Evolutionary conservation across 2,888 invertebrate species (phyloP).

Genomic region (Thalpophila matura): DNA sequence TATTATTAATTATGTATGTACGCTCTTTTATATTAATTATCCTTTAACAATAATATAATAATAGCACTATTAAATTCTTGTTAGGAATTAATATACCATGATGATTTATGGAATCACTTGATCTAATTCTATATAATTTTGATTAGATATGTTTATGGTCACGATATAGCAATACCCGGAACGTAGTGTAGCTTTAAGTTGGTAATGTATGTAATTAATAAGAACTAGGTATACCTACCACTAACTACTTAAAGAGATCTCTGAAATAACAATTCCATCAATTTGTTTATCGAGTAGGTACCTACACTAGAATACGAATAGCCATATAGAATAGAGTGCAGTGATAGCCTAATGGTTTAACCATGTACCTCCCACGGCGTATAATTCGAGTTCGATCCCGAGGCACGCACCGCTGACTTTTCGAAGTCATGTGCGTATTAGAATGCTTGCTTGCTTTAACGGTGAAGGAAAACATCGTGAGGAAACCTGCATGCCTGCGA

Average conservation of each 20-base stretch:
- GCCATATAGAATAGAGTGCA: too few relatives aligned
- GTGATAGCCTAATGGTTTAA: too few relatives aligned
- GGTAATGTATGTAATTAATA: neutral
- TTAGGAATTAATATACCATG: neutral
- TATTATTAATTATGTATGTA: neutral
- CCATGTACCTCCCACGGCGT: too few relatives aligned
- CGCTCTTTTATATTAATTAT: too few relatives aligned
- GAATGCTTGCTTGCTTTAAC: too few relatives aligned
- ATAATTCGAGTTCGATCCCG: too few relatives aligned
- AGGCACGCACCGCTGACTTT: too few relatives aligned
- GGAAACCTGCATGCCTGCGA: too few relatives aligned
- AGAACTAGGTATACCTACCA: neutral
- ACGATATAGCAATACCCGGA: constrained; percentile 12
- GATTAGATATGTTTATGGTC: constrained; percentile 3
- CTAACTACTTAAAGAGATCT: neutral
- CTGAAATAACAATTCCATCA: constrained; percentile 5
- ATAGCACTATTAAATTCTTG: constrained; percentile 14
- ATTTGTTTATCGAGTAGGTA: neutral
- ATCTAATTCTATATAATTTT: constrained; percentile 22
- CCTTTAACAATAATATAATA: neutral
- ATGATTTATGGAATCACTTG: constrained; percentile 22
- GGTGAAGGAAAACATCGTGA: too few relatives aligned
- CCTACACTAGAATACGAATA: too few relatives aligned
- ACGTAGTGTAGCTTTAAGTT: constrained; percentile 1
- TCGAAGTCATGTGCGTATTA: too few relatives aligned